These are phyloP conservation scores for Stictonetta naevosa DNA, from an alignment of 2,113 vertebrate genomes.

Conservation along the genomic window DNA sequence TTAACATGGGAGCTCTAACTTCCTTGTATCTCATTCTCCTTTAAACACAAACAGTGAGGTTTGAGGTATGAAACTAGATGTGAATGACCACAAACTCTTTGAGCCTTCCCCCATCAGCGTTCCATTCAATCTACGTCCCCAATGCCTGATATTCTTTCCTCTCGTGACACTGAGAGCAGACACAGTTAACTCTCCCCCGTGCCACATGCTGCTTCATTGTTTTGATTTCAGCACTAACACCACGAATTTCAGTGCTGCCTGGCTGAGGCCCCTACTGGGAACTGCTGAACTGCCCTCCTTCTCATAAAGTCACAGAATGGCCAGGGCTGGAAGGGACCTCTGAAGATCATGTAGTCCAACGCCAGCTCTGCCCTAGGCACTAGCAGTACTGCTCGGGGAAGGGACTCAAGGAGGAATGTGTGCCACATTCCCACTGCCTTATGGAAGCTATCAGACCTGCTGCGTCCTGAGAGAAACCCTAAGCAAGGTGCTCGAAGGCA, in stretches of 20 bases:
- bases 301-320: not conserved
- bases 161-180: not conserved
- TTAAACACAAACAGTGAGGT: not conserved
- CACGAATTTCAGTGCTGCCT: not conserved
- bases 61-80: not conserved
- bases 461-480: not conserved
- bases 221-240: not conserved
- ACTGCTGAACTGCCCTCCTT: not conserved
- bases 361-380: too few species aligned
- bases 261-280: not conserved
- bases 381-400: not conserved
- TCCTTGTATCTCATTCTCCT: too few species aligned
- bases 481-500: rapidly evolving
- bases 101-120: not conserved
- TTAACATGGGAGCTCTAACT: not conserved
- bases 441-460: not conserved
- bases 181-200: not conserved
- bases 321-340: too few species aligned
- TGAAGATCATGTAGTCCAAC: too few species aligned
- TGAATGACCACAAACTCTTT: too few species aligned
- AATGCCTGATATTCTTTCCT: not conserved
- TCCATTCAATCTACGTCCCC: not conserved
- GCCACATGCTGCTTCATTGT: not conserved
- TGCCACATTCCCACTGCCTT: not conserved
- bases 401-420: too few species aligned